Evolutionary conservation across 2,888 invertebrate species (phyloP).

Genomic region (Lasiommata megera): DNA sequence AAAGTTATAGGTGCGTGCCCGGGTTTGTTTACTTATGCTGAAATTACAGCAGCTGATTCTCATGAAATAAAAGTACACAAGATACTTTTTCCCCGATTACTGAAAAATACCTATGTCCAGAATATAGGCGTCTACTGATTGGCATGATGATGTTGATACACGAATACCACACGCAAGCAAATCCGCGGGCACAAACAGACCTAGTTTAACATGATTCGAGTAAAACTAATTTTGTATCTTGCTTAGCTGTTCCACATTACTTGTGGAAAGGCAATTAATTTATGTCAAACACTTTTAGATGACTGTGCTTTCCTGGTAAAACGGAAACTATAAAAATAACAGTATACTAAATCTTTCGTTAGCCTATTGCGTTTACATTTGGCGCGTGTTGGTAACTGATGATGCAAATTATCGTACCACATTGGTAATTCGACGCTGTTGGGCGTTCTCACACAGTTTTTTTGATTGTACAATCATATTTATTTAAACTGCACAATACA

Average conservation of each 20-base stretch:
- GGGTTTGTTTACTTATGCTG: too few relatives aligned
- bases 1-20: too few relatives aligned
- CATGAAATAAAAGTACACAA: too few relatives aligned
- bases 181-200: too few relatives aligned
- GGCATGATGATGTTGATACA: too few relatives aligned
- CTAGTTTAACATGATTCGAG: not conserved
- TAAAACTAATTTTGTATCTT: not conserved
- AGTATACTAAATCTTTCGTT: constrained; percentile 37
- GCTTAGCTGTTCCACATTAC: not conserved
- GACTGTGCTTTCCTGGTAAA: constrained; percentile 57
- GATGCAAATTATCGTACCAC: constrained; percentile 52
- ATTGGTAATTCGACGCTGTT: constrained; percentile 42
- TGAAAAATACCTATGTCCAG: too few relatives aligned
- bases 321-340: constrained; percentile 51
- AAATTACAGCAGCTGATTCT: too few relatives aligned
- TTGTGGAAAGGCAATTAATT: constrained; percentile 11
- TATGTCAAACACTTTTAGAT: constrained; percentile 35
- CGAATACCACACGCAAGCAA: too few relatives aligned
- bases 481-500: constrained; percentile 11
- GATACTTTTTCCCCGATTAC: too few relatives aligned
- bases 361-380: constrained; percentile 30
- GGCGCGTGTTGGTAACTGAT: constrained; percentile 44
- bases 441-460: constrained; percentile 30
- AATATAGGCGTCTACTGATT: too few relatives aligned
- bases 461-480: constrained; percentile 10